Evolutionary conservation across 2,797 vertebrate genomes (phyloP).

Genomic region (Sylvilagus floridanus): DNA sequence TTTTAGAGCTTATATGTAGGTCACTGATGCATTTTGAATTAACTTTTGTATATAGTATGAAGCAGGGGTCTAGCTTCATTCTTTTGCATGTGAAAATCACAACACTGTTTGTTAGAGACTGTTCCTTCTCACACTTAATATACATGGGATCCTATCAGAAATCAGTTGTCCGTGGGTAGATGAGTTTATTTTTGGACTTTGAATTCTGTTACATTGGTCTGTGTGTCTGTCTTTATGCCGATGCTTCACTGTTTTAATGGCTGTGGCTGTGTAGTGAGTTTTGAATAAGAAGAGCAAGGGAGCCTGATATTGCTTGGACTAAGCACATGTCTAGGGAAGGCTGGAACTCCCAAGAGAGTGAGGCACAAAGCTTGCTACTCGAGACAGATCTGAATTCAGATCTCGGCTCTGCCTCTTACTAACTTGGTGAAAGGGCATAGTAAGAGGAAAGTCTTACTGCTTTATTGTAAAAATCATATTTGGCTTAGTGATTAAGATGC

Average conservation of each 20-base stretch:
- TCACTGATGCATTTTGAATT: slow-evolving; percentile 24
- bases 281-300: neutral
- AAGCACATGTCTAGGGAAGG: neutral
- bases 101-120: neutral
- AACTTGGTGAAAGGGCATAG: neutral
- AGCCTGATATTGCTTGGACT: neutral
- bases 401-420: neutral
- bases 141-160: neutral
- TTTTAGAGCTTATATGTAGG: neutral
- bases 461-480: neutral
- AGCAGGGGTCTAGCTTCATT: neutral
- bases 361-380: neutral
- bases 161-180: neutral
- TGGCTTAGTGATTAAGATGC: too few relatives aligned
- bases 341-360: neutral
- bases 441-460: neutral
- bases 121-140: neutral
- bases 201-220: neutral
- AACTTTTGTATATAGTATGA: neutral
- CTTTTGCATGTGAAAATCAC: neutral
- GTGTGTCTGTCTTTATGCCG: neutral
- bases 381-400: neutral
- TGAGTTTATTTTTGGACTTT: neutral
- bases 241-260: neutral
- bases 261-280: slow-evolving; percentile 3